A percentile compares a stretch with the other conserved stretches of the same genome.
Conservation (phyloP, 1,140 invertebrate species). For the Lanistes nyassanus region DNA sequence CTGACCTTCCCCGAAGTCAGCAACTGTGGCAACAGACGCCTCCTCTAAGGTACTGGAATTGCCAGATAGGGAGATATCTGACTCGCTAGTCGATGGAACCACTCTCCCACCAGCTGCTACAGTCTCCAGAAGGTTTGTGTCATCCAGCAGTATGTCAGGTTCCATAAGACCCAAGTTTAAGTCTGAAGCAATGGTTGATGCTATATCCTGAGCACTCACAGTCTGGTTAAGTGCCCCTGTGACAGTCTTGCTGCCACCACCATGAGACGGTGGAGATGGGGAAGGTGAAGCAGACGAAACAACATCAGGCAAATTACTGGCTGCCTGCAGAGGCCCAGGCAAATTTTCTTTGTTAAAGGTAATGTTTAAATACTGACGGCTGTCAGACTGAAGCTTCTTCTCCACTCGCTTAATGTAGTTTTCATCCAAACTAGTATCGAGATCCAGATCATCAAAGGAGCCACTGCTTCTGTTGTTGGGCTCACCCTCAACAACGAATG, state of each 20-base stretch:
- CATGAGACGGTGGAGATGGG: slow-evolving; percentile 6
- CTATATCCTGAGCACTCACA: slow-evolving; percentile 5
- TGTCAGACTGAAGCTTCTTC: slow-evolving; percentile 46
- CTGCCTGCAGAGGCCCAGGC: neutral
- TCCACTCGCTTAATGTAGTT: slow-evolving; percentile 37
- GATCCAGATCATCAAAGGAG: slow-evolving; percentile 23
- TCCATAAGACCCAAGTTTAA: slow-evolving; percentile 43
- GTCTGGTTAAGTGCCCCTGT: slow-evolving; percentile 5
- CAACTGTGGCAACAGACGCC: slow-evolving; percentile 24
- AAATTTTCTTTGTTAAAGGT: slow-evolving; percentile 49
- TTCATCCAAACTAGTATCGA: slow-evolving; percentile 8
- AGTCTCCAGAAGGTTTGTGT: slow-evolving; percentile 30
- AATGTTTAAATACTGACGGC: slow-evolving; percentile 51
- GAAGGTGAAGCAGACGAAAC: slow-evolving; percentile 31
- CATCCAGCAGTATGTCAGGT: slow-evolving; percentile 29
- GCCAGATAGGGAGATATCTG: slow-evolving; percentile 12
- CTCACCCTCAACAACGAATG: slow-evolving; percentile 9
- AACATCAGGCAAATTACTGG: slow-evolving; percentile 32
- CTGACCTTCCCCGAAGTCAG: neutral
- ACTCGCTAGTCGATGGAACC: slow-evolving; percentile 6
- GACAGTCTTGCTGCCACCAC: neutral
- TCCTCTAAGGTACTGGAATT: slow-evolving; percentile 31
- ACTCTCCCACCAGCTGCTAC: neutral
- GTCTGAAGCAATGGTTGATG: slow-evolving; percentile 21
- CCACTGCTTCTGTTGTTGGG: neutral